Percentiles rank a stretch among this genome's conserved stretches.
Evolutionary conservation across 2,113 vertebrate species (phyloP).

Genomic region (Datnioides undecimradiatus): DNA sequence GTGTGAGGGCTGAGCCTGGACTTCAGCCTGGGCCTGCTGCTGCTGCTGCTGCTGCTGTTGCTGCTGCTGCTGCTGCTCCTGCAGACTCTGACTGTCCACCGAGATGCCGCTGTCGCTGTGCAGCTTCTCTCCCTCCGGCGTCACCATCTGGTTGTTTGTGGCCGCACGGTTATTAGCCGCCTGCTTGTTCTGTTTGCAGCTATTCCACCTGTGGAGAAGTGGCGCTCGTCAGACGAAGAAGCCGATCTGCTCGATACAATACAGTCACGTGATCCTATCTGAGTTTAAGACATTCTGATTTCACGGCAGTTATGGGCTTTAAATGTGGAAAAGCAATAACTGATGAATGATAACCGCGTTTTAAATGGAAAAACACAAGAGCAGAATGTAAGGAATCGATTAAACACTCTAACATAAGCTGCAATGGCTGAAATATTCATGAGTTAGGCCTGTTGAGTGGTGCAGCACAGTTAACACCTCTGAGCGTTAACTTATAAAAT

Average conservation of each 20-base stretch:
- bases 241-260: not conserved
- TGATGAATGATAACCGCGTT: not conserved
- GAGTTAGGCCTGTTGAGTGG: slow-evolving; percentile 7
- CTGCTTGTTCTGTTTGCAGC: slow-evolving; percentile 98
- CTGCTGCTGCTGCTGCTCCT: slow-evolving; percentile 90
- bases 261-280: not conserved
- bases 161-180: slow-evolving; percentile 91
- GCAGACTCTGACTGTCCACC: slow-evolving; percentile 97
- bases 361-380: not conserved
- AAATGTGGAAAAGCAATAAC: not conserved
- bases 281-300: not conserved
- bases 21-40: slow-evolving; percentile 85
- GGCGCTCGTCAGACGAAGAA: not conserved
- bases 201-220: slow-evolving; percentile 91
- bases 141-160: slow-evolving; percentile 93
- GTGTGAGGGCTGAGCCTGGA: slow-evolving; percentile 79
- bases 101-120: slow-evolving; percentile 99
- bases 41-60: slow-evolving; percentile 93
- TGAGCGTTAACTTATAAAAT: slow-evolving; percentile 22
- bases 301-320: not conserved
- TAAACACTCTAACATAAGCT: too few species aligned
- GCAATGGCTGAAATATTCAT: slow-evolving; percentile 54
- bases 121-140: slow-evolving; percentile 96
- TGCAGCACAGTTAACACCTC: slow-evolving; percentile 33
- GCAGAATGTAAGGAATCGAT: too few species aligned